Evolutionary conservation across 2,113 vertebrate species (phyloP), one percentile per base, ranked within the genome.

Genomic region (Oncorhynchus mykiss): DNA sequence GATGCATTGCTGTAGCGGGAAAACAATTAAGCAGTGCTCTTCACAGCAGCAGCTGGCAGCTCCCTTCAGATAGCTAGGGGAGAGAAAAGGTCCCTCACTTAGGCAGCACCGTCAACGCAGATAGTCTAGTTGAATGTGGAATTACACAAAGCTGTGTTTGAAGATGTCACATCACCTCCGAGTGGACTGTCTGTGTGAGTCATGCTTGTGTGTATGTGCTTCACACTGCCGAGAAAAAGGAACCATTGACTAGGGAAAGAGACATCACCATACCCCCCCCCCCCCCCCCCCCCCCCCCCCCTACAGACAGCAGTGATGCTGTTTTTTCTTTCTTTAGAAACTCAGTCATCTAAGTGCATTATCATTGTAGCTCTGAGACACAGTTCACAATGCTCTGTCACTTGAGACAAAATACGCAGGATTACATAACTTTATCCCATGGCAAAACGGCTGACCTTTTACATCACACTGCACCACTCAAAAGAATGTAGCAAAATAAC

Each of bases 1-100:
- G 84, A 87, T 80, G 87, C 82, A 81, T 78, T 82, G 83, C 82
- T 88, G 81, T 87, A 90, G 86, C 88, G 86, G 86, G 89, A 90
- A 45, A 89, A 93, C 91, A 92, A 93, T 93, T 92, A 93, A 87
- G 88, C 73, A 71, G 62, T 89, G 88, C 81, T 91, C 83, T 85
- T 72, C 34, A 70, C 78, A 77, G 83, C 85, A 80, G 86, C 89
- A 84, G 82, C 89, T 89, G 88, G 84, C 85, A 86, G 85, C 75
- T 72, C 49, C 83, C 80, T 78, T 82, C 76, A 80, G 80, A 82
- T 73, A 75, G 82, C 80, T 81, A 62, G 51, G 29, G 73, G 70
- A 76, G 68, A 51, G 79, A 78, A 64, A 78, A 80, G 86, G 83
- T 79, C 79, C 74, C 80, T 79, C 80, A 71, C 81, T 79, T 67